Evolutionary conservation across 2,797 vertebrate genomes (phyloP).

Genomic region (Danio tinwini): DNA sequence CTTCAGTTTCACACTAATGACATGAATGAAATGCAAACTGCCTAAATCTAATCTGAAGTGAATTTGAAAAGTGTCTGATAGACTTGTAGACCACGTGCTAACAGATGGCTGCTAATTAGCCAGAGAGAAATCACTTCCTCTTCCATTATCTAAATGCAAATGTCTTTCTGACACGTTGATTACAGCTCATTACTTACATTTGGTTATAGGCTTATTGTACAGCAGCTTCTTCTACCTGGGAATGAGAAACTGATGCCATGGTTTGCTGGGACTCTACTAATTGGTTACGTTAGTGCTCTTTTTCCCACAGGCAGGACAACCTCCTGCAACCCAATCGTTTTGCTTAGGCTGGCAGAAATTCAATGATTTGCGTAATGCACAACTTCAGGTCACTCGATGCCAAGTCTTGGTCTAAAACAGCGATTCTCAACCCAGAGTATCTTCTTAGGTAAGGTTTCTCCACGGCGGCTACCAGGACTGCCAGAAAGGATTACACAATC

Average conservation of each 20-base stretch:
- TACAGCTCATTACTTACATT: slow-evolving; percentile 30
- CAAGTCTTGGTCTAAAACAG: neutral
- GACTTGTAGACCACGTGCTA: slow-evolving; percentile 36
- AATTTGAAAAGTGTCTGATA: neutral
- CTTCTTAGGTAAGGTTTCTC: neutral
- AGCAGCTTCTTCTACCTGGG: neutral
- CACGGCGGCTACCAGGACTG: neutral
- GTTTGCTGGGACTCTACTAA: slow-evolving; percentile 20
- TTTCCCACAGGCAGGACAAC: slow-evolving; percentile 42
- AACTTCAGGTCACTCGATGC: slow-evolving; percentile 53
- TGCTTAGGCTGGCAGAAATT: slow-evolving; percentile 65
- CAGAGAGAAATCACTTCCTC: slow-evolving; percentile 39
- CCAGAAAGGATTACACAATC: neutral
- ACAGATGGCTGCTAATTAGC: slow-evolving; percentile 39
- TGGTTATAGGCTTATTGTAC: neutral
- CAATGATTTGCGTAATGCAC: slow-evolving; percentile 59
- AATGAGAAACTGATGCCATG: neutral
- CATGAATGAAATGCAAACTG: neutral
- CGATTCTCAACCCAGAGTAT: neutral
- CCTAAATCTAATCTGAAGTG: slow-evolving; percentile 1
- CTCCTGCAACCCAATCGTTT: slow-evolving; percentile 45
- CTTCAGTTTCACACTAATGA: neutral
- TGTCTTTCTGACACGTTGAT: slow-evolving; percentile 12
- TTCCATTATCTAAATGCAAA: slow-evolving; percentile 22
- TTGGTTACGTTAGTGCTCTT: slow-evolving; percentile 34